These are phyloP conservation scores for Aspidoscelis tigris DNA, from an alignment of 2,113 vertebrate genomes.

Conservation along the genomic window DNA sequence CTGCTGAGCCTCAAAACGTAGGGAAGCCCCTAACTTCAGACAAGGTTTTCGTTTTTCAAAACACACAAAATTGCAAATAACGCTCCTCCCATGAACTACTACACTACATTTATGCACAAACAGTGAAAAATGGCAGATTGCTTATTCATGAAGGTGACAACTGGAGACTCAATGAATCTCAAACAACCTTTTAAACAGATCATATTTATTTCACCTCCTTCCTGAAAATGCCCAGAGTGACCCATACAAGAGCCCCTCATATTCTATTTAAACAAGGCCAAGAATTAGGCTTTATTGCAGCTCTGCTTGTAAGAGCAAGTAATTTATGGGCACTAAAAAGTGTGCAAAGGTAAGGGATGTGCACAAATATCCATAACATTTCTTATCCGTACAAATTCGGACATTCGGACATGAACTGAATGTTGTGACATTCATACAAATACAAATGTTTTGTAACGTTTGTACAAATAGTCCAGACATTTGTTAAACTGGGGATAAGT, in stretches of 20 bases:
- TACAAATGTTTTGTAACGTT: no score
- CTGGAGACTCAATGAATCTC: fast-evolving
- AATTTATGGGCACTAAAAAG: no score
- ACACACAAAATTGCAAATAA: constrained; percentile 30
- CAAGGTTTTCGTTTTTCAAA: constrained; percentile 27
- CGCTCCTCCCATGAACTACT: background rate
- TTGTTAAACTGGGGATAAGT: no score
- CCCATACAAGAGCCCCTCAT: background rate
- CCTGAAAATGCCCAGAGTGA: background rate
- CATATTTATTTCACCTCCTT: background rate
- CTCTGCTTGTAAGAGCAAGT: background rate
- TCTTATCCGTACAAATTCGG: no score
- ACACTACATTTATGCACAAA: background rate
- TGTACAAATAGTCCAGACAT: no score
- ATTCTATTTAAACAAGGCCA: background rate
- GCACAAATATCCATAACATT: no score
- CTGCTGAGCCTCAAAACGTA: constrained; percentile 64
- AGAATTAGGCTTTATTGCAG: background rate
- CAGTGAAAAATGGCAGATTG: background rate
- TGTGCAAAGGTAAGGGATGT: no score
- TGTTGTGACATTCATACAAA: no score
- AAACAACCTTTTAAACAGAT: background rate
- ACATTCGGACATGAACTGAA: no score
- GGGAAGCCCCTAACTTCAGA: fast-evolving
- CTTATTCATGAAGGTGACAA: fast-evolving